Evolutionary conservation across 2,113 vertebrate genomes (phyloP).

Genomic region (Macquaria australasica): DNA sequence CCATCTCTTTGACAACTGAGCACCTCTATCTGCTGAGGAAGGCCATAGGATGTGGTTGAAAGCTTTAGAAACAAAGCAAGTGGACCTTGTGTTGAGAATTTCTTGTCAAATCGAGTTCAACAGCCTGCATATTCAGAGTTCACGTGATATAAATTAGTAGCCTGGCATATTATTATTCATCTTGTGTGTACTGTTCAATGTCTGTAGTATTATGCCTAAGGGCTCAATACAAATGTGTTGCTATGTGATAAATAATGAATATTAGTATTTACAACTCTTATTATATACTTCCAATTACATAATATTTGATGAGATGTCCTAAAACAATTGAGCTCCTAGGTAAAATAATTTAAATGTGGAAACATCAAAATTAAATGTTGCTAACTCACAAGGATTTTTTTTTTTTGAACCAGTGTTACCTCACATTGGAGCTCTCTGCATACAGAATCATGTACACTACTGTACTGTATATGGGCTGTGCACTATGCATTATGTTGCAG

Average conservation of each 20-base stretch:
- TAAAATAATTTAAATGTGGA: neutral
- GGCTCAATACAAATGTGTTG: neutral
- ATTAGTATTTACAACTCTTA: neutral
- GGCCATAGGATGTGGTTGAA: neutral
- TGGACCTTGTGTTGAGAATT: neutral
- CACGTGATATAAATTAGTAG: neutral
- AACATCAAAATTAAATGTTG: neutral
- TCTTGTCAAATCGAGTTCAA: neutral
- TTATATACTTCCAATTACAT: neutral
- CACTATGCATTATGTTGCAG: neutral
- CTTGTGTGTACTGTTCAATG: neutral
- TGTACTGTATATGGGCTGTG: neutral
- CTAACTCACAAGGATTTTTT: neutral
- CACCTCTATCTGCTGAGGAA: neutral
- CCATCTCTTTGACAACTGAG: conserved; percentile 1
- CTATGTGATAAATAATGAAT: neutral
- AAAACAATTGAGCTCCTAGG: neutral
- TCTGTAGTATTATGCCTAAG: neutral
- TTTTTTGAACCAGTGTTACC: neutral
- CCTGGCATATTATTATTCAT: neutral
- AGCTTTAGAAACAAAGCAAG: neutral
- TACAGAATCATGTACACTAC: neutral
- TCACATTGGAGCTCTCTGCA: conserved; percentile 4
- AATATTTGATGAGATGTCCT: neutral
- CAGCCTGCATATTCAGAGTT: neutral